Base-by-base conservation (phyloP, 2,888 invertebrate species). In the Cryptophagus acutangulus region DNA sequence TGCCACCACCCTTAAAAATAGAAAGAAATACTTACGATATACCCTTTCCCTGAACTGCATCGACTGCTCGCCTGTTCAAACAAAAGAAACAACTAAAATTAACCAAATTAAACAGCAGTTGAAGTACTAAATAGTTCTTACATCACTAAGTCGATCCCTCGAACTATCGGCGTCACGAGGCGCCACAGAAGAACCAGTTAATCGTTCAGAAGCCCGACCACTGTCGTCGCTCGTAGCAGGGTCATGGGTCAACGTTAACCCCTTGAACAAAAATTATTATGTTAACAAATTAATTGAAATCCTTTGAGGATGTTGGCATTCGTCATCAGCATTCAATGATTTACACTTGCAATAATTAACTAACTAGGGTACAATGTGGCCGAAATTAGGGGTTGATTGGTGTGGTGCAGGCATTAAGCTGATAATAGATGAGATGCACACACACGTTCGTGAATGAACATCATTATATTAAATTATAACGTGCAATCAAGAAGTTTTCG, bases 11-110 rank as follows among this genome's bases (percentile, higher is more conserved):
- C 5, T 16, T n/a, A 13, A 17, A 36, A 38, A 41, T 35, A 12
- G 45, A 49, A 48, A 62, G 59, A 67, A 43, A 73, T 79, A 87
- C 89, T 86, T 79, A 89, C 89, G 87, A 88, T 87, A 86, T 88
- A 87, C 82, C 87, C 87, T 81, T 87, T 87, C 77, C 87, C 87
- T 78, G 86, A 87, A 79, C 86, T 88, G 79, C 87, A 87, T 77
- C 86, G 84, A 79, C 86, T 87, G 81, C 87, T 87, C 74, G 87
- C 85, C 87, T 88, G 78, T n/a, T n/a, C n/a, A n/a, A n/a, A n/a
- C 70, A 76, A 78, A 69, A 71, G 71, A 60, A 71, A 74, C 67
- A 72, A 3, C 3, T 12, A 71, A 74, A 36, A 45, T 26, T 28
- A 39, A 18, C 72, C 47, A 72, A 74, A 72, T 9, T 18, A 18